Percentiles rank a stretch among this genome's conserved stretches.
These are phyloP conservation scores for Aldabrachelys gigantea DNA, from an alignment of 2,113 vertebrate genomes.

Conservation along the genomic window DNA sequence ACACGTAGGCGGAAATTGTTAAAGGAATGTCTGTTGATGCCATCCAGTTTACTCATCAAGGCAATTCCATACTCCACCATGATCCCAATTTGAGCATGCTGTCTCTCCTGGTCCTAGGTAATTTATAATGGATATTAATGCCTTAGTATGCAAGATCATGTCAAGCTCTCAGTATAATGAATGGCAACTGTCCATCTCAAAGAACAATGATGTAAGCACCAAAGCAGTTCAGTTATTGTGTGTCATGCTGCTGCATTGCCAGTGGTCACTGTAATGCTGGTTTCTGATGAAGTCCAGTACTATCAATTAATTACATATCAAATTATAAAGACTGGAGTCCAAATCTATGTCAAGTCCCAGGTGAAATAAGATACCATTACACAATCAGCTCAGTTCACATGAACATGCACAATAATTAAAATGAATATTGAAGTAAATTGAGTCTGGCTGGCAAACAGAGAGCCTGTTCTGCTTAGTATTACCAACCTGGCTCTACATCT, in stretches of 20 bases:
- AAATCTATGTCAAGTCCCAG: background rate
- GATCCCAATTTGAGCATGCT: conserved; percentile 93
- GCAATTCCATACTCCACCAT: conserved; percentile 97
- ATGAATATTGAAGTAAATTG: background rate
- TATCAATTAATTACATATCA: accelerated
- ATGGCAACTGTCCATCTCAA: background rate
- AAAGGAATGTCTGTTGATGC: conserved; percentile 98
- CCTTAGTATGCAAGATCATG: accelerated
- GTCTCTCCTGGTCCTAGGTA: conserved; percentile 87
- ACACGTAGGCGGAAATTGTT: conserved; percentile 95
- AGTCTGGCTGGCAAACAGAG: background rate
- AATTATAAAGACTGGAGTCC: no score
- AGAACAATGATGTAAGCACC: background rate
- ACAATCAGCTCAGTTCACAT: background rate
- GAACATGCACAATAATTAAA: background rate
- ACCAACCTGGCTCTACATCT: background rate
- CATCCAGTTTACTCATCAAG: conserved; percentile 94
- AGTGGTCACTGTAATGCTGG: background rate
- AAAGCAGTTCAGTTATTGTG: background rate
- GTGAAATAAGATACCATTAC: background rate
- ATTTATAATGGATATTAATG: accelerated
- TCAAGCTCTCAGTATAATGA: background rate
- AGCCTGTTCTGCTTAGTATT: accelerated
- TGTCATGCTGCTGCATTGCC: background rate
- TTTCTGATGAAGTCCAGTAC: background rate